Conservation (phyloP, 2,113 vertebrate species). For the Gopherus flavomarginatus region DNA sequence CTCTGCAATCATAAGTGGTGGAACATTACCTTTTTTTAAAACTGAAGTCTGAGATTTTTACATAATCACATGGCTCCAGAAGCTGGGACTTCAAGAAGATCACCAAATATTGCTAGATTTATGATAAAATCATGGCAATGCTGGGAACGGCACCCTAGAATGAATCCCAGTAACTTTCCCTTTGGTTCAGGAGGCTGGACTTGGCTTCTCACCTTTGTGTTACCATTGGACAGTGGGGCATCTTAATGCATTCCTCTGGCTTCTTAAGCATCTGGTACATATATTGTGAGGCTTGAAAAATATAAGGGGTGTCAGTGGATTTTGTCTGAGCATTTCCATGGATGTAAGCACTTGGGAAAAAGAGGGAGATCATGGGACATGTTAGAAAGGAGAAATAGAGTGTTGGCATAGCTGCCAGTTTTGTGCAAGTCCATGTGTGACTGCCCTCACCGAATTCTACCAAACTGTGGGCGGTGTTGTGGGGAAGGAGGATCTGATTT, state of each 20-base stretch:
- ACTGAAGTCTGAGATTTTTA: background rate
- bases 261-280: background rate
- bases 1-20: background rate
- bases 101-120: background rate
- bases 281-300: too few species aligned
- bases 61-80: background rate
- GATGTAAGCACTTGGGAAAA: background rate
- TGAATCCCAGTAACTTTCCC: rapidly evolving
- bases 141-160: background rate
- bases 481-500: background rate
- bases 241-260: background rate
- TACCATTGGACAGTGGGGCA: background rate
- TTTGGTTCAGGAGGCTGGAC: background rate
- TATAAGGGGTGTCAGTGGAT: rapidly evolving
- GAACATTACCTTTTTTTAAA: background rate
- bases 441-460: background rate
- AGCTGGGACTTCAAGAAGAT: background rate
- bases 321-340: background rate
- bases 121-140: background rate
- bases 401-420: background rate
- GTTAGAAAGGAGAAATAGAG: background rate
- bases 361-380: background rate
- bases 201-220: background rate
- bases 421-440: background rate
- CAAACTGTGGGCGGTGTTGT: background rate